Evolutionary conservation across 2,113 vertebrate genomes (phyloP), one percentile per base, ranked within the genome.

Genomic region (Chaetodon auriga): DNA sequence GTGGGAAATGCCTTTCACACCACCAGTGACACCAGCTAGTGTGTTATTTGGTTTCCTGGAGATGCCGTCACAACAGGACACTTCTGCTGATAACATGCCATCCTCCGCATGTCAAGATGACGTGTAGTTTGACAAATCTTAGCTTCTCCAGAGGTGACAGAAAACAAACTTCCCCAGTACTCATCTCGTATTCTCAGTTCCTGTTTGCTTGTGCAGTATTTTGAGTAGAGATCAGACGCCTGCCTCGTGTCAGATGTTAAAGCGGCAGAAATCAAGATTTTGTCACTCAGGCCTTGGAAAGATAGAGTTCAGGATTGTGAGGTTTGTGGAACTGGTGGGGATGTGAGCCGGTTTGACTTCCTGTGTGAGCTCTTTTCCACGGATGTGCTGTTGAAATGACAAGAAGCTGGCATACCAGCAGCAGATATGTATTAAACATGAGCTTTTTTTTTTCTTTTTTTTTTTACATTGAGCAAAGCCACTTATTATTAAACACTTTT

Each of bases 21-120:
- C 60, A 30, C 53, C 4, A 18, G 23, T 63, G 82, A 48, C 78
- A 82, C 53, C 60, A 46, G 65, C 61, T 25, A 36, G 45, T 69
- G 48, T 76, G 45, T 73, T 64, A 51, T 87, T 79, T 75, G 21
- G 62, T 78, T 80, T 81, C 86, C 30, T 69, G 45, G 66, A 60
- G 75, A 70, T 76, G 83, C 76, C 63, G 18, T 87, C 89, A 85
- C 79, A 80, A 75, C 71, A 61, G 72, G 82, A 71, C 79, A 23
- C 54, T 82, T 71, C 78, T 57, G 60, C 74, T 84, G 66, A 78
- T 82, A 85, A 80, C 80, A 35, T 14, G 64, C 70, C 21, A 58
- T 80, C 66, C 58, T 48, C 41, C 62, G 85, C 66, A 0, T 87
- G 90, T 90, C 90, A 92, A 90, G 79, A 66, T 86, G 82, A 88